Conservation (phyloP, 2,797 vertebrate species). For the Macroramphosus scolopax region DNA sequence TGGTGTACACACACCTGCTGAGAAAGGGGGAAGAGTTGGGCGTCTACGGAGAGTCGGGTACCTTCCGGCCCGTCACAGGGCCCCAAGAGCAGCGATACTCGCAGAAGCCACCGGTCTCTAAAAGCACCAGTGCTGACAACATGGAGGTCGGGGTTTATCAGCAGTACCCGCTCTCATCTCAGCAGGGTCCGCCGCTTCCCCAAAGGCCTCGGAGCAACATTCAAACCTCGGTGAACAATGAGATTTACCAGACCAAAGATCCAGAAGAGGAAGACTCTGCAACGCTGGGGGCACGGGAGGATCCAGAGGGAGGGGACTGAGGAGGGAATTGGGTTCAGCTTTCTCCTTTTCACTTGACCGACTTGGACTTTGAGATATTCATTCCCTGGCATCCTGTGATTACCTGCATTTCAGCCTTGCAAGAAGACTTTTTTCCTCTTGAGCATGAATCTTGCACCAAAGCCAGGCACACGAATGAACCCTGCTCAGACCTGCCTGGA, state of each 20-base stretch:
- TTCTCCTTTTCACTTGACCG: constrained; percentile 29
- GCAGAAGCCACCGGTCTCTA: constrained; percentile 14
- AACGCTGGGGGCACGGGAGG: constrained; percentile 23
- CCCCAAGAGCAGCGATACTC: constrained; percentile 61
- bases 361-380: constrained; percentile 29
- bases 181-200: constrained; percentile 74
- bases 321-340: constrained; percentile 15
- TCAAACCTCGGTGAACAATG: constrained; percentile 60
- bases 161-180: constrained; percentile 66
- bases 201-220: constrained; percentile 39
- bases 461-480: constrained; percentile 19
- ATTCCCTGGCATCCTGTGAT: constrained; percentile 44
- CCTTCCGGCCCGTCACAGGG: constrained; percentile 77
- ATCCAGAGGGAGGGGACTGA: constrained; percentile 61
- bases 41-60: constrained; percentile 59
- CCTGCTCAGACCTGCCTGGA: constrained; percentile 19
- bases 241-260: constrained; percentile 63
- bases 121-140: not conserved
- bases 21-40: constrained; percentile 59
- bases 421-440: not conserved
- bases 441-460: constrained; percentile 20
- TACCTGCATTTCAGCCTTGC: constrained; percentile 12
- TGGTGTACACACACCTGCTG: constrained; percentile 87
- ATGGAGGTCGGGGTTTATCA: constrained; percentile 77
- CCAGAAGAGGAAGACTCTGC: constrained; percentile 3